A percentile compares a stretch with the other conserved stretches of the same genome.
Conservation (phyloP, 2,113 vertebrate genomes). For the Rissa tridactyla region DNA sequence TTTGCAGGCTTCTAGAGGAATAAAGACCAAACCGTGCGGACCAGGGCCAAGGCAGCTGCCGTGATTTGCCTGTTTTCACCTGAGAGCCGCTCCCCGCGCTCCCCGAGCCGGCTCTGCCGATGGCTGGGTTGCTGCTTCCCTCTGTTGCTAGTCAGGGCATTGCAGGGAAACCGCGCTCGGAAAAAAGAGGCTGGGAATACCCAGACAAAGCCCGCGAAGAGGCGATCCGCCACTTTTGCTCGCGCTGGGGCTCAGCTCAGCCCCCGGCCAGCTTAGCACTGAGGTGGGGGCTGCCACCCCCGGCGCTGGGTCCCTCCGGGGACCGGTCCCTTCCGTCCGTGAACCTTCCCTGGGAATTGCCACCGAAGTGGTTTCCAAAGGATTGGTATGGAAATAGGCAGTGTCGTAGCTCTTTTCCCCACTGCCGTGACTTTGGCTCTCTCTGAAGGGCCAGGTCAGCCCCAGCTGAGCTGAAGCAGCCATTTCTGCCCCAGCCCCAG, state of each 20-base stretch:
- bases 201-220: accelerated
- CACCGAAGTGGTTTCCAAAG: neutral
- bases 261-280: neutral
- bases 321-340: accelerated
- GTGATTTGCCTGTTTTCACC: neutral
- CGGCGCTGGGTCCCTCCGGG: accelerated
- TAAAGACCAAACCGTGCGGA: neutral
- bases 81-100: accelerated
- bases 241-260: neutral
- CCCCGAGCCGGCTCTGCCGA: neutral
- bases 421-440: neutral
- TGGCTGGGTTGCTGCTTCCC: slow-evolving; percentile 48
- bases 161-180: neutral
- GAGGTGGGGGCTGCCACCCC: neutral
- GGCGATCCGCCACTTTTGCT: accelerated
- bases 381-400: neutral
- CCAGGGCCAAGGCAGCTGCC: accelerated
- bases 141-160: slow-evolving; percentile 43
- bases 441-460: neutral
- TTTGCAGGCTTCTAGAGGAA: neutral
- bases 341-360: no score
- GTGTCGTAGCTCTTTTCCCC: neutral
- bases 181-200: neutral
- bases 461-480: neutral
- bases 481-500: neutral